phyloP scores from a whole-genome alignment of 2,888 invertebrate species.

The Volucella inanis region DNA sequence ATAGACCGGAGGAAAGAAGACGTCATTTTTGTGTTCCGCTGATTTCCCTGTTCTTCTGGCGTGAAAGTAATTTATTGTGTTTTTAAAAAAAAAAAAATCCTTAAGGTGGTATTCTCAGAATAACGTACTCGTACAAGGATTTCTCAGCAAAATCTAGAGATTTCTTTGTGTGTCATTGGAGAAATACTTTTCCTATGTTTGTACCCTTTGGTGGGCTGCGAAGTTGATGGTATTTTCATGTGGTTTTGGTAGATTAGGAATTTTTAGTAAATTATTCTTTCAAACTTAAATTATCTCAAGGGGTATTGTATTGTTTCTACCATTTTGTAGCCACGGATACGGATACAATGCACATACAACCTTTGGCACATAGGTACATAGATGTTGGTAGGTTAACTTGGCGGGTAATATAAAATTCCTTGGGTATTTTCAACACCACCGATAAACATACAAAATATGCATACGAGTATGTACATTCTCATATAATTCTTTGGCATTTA shows the following conservation, averaged over 20 bases:
- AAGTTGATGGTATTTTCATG: slow-evolving; percentile 35
- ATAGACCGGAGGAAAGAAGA: slow-evolving; percentile 31
- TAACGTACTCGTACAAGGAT: slow-evolving; percentile 4
- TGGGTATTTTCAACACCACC: no score
- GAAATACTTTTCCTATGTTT: slow-evolving; percentile 12
- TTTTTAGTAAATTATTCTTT: slow-evolving; percentile 3
- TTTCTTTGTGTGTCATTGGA: slow-evolving; percentile 19
- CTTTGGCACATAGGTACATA: no score
- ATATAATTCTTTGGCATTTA: slow-evolving; percentile 37
- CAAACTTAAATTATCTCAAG: slow-evolving; percentile 16
- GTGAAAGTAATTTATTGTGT: slow-evolving; percentile 58
- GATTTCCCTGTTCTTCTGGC: not conserved
- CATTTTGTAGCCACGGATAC: not conserved
- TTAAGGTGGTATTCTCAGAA: slow-evolving; percentile 2
- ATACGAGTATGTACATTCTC: slow-evolving; percentile 31
- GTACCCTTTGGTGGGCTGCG: not conserved
- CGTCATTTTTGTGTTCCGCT: not conserved
- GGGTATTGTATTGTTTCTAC: slow-evolving; percentile 17
- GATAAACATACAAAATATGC: not conserved
- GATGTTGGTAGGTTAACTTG: no score
- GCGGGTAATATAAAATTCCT: no score
- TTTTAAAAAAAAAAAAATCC: slow-evolving; percentile 14
- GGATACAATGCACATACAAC: no score
- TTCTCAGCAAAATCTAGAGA: slow-evolving; percentile 50
- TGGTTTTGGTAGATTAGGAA: slow-evolving; percentile 28